Evolutionary conservation across 2,888 invertebrate genomes (phyloP).

Genomic region (Herminia tarsipennalis): DNA sequence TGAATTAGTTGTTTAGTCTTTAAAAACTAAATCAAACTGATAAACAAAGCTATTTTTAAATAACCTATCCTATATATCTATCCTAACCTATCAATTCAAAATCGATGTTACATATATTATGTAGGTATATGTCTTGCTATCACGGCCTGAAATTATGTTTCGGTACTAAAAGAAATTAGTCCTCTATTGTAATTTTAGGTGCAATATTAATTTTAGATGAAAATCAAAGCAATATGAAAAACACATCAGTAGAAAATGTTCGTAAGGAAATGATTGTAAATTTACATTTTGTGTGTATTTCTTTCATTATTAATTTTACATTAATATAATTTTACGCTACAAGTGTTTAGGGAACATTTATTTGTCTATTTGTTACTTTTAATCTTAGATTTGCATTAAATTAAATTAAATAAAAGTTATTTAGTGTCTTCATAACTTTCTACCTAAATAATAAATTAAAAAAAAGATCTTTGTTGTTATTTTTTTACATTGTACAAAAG

Average conservation of each 20-base stretch:
- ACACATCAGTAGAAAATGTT: constrained; percentile 70
- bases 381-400: neutral
- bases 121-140: neutral
- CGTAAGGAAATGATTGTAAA: constrained; percentile 23
- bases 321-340: neutral
- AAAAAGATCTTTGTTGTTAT: too few species aligned
- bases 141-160: constrained; percentile 2
- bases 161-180: constrained; percentile 23
- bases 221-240: constrained; percentile 71
- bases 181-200: constrained; percentile 52
- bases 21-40: neutral
- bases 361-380: neutral
- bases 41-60: neutral
- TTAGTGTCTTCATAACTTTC: neutral
- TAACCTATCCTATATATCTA: neutral
- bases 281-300: constrained; percentile 1
- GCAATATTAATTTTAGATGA: constrained; percentile 76
- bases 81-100: neutral
- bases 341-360: constrained; percentile 5
- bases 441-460: neutral
- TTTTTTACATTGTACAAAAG: neutral
- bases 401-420: neutral
- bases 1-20: too few species aligned
- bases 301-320: neutral
- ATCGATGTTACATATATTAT: neutral